Evolutionary conservation across 2,888 invertebrate genomes (phyloP).

Genomic region (Meliscaeva auricollis): DNA sequence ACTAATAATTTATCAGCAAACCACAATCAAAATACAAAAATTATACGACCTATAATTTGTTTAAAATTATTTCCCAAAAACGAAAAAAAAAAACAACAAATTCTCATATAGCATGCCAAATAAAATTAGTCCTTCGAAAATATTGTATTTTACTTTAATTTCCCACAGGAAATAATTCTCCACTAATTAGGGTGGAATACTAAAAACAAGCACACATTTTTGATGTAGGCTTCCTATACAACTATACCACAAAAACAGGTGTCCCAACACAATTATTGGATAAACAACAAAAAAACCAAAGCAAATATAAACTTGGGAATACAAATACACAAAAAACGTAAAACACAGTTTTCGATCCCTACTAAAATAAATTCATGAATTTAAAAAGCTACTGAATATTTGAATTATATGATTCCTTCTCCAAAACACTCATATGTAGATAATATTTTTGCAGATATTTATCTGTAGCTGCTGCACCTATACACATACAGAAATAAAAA

Average conservation of each 20-base stretch:
- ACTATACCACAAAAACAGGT: slow-evolving; percentile 49
- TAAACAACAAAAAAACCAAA: slow-evolving; percentile 8
- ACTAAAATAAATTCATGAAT: slow-evolving; percentile 32
- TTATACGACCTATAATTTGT: slow-evolving; percentile 15
- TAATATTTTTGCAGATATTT: background rate
- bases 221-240: too few species aligned
- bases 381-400: slow-evolving; percentile 58
- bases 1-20: slow-evolving; percentile 17
- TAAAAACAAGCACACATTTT: slow-evolving; percentile 15
- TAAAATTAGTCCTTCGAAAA: slow-evolving; percentile 8
- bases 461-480: background rate
- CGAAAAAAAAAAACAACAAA: background rate
- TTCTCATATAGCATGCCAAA: slow-evolving; percentile 24
- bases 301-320: slow-evolving; percentile 15
- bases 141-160: slow-evolving; percentile 42
- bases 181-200: slow-evolving; percentile 57
- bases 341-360: background rate
- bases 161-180: slow-evolving; percentile 54
- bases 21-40: background rate
- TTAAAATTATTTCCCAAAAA: slow-evolving; percentile 20
- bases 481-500: background rate
- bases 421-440: too few species aligned
- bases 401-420: slow-evolving; percentile 29
- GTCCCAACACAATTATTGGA: slow-evolving; percentile 24
- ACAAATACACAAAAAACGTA: background rate